These are phyloP conservation scores for Drosophila sucinea DNA, from an alignment of 1,140 invertebrate species.

Conservation along the genomic window DNA sequence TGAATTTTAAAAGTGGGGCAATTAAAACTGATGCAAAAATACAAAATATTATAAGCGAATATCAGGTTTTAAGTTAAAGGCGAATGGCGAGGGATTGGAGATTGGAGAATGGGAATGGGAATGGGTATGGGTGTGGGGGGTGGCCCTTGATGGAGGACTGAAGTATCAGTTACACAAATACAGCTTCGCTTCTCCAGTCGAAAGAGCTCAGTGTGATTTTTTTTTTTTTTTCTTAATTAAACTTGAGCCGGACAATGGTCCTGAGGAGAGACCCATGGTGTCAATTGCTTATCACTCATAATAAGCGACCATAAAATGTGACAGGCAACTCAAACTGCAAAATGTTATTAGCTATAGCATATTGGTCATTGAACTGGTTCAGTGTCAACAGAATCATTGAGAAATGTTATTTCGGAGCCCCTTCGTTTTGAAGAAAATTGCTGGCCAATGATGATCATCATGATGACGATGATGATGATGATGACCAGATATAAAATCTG, in stretches of 20 bases:
- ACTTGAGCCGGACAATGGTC: constrained; percentile 8
- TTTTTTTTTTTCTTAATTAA: constrained; percentile 48
- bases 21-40: constrained; percentile 52
- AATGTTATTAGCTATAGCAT: constrained; percentile 27
- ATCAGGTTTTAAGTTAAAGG: constrained; percentile 38
- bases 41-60: neutral
- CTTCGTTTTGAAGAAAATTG: neutral
- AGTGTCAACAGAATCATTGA: constrained; percentile 32
- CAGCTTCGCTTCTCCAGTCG: constrained; percentile 11
- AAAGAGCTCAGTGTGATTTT: neutral
- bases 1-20: constrained; percentile 48
- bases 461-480: neutral
- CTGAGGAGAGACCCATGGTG: constrained; percentile 28
- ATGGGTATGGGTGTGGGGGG: constrained; percentile 4
- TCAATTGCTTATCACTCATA: constrained; percentile 64
- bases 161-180: constrained; percentile 45
- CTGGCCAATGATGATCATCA: neutral
- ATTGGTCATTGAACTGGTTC: constrained; percentile 56
- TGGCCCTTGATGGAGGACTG: constrained; percentile 34
- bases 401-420: constrained; percentile 21
- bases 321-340: constrained; percentile 5
- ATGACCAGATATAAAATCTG: constrained; percentile 25
- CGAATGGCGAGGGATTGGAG: neutral
- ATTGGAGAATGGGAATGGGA: no score
- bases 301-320: constrained; percentile 38